Conservation (phyloP, 2,888 invertebrate genomes). For the Metellina segmentata region DNA sequence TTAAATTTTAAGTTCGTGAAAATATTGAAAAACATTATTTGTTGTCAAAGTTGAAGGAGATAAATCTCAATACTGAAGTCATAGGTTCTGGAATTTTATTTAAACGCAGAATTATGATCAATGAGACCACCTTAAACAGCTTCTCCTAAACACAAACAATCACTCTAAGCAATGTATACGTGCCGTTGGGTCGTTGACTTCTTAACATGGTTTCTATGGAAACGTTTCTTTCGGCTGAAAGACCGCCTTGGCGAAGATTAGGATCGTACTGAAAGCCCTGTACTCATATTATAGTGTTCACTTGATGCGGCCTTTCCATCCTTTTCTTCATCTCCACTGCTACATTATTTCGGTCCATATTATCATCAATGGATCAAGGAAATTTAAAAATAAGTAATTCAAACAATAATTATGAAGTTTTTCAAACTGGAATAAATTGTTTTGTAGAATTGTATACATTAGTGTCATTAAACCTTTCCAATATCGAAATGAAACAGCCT, state of each 20-base stretch:
- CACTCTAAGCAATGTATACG: neutral
- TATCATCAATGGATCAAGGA: too few relatives aligned
- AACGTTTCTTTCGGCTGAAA: slow-evolving; percentile 17
- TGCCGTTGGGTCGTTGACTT: slow-evolving; percentile 32
- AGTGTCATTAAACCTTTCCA: too few relatives aligned
- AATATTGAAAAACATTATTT: too few relatives aligned
- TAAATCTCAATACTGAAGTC: neutral
- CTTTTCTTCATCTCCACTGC: too few relatives aligned
- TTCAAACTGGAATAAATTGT: too few relatives aligned
- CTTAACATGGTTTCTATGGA: slow-evolving; percentile 82
- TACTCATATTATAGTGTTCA: neutral
- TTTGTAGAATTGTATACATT: too few relatives aligned
- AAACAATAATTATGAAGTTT: too few relatives aligned
- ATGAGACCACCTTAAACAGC: neutral
- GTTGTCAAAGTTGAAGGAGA: too few relatives aligned
- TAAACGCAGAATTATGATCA: neutral
- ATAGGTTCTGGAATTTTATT: neutral
- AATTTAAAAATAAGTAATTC: too few relatives aligned
- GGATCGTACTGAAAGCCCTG: neutral
- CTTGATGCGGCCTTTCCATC: neutral
- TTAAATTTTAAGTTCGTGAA: too few relatives aligned
- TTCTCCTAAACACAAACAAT: neutral
- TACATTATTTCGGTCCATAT: too few relatives aligned
- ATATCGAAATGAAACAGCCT: too few relatives aligned
- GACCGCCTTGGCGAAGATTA: neutral